These are phyloP conservation scores for Sciurus vulgaris DNA, from an alignment of 2,797 vertebrate species.

Conservation along the genomic window DNA sequence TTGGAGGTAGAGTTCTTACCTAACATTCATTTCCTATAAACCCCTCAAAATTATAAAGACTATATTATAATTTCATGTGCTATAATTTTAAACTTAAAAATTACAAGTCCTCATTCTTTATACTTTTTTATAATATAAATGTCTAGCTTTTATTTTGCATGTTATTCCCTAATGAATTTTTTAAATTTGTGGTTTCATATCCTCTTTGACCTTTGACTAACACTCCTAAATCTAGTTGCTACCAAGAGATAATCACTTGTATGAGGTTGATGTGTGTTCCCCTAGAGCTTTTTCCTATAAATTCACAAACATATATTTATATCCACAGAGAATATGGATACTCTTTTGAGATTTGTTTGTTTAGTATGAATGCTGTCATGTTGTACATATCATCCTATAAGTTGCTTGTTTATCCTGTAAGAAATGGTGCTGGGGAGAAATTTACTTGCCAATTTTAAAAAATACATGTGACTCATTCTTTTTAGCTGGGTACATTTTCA, in stretches of 20 bases:
- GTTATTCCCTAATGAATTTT: not conserved
- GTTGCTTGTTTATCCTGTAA: not conserved
- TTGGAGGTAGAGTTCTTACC: conserved; percentile 43
- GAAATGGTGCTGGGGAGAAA: conserved; percentile 14
- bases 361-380: conserved; percentile 26
- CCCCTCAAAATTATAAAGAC: conserved; percentile 54
- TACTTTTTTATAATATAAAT: not conserved
- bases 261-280: not conserved
- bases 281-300: not conserved
- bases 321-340: not conserved
- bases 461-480: not conserved
- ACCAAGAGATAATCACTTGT: not conserved
- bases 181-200: conserved; percentile 2
- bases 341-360: conserved; percentile 38
- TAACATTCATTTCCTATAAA: conserved; percentile 63
- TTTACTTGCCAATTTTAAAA: conserved; percentile 26
- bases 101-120: conserved; percentile 44
- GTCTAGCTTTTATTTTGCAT: not conserved
- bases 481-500: not conserved
- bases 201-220: conserved; percentile 32
- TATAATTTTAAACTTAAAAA: conserved; percentile 65
- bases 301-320: not conserved
- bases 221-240: not conserved
- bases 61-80: conserved; percentile 29
- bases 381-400: not conserved